A percentile compares a stretch with the other conserved stretches of the same genome.
phyloP scores from a whole-genome alignment of 2,113 vertebrate species.

The Catagonus wagneri region DNA sequence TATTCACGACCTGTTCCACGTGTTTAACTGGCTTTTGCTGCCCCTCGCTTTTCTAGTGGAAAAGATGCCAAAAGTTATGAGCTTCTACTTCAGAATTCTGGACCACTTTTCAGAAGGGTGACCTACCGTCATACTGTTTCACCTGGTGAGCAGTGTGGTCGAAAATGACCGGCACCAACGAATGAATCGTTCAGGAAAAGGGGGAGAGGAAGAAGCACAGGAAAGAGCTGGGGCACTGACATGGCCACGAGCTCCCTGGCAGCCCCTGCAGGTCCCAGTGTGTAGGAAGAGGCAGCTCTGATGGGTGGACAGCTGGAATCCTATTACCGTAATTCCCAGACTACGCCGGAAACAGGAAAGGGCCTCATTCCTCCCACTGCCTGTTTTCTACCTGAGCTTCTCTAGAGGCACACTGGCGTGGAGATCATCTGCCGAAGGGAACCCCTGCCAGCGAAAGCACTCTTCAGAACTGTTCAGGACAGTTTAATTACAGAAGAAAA shows the following conservation, averaged over 20 bases:
- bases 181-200: slow-evolving; percentile 42
- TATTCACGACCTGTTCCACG: slow-evolving; percentile 80
- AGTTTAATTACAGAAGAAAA: not conserved
- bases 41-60: slow-evolving; percentile 22
- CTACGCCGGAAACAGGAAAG: not conserved
- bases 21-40: slow-evolving; percentile 68
- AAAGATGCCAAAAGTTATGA: slow-evolving; percentile 63
- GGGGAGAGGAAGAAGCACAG: not conserved
- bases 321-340: not conserved
- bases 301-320: not conserved
- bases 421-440: not conserved
- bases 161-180: slow-evolving; percentile 34
- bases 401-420: not conserved
- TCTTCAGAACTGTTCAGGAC: not conserved
- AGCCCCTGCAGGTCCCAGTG: not conserved
- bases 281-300: not conserved
- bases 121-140: slow-evolving; percentile 15
- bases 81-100: not conserved
- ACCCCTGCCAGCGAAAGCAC: not conserved
- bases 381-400: not conserved
- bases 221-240: not conserved
- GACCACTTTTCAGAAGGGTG: not conserved
- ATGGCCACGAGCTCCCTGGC: not conserved
- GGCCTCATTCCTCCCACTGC: rapidly evolving
- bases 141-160: slow-evolving; percentile 13